phyloP scores from a whole-genome alignment of 2,113 vertebrate genomes.

The Pterocles orientalis region DNA sequence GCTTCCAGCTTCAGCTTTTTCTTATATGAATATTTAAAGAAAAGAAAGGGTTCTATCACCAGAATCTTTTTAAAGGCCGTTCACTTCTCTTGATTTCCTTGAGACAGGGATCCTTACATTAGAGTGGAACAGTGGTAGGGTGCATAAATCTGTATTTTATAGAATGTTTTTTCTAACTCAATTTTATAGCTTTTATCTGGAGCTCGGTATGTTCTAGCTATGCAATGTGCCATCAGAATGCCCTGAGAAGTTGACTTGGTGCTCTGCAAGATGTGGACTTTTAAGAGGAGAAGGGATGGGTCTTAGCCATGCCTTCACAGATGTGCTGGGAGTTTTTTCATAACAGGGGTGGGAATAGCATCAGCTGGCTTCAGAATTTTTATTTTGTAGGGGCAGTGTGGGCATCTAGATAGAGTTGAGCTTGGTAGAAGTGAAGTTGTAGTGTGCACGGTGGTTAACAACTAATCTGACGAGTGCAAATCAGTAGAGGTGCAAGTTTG shows the following conservation, averaged over 20 bases:
- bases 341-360: neutral
- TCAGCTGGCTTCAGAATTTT: neutral
- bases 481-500: neutral
- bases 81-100: neutral
- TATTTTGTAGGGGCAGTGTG: neutral
- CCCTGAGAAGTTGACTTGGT: neutral
- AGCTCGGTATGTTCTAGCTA: neutral
- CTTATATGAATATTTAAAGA: neutral
- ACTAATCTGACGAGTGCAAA: neutral
- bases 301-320: neutral
- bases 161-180: neutral
- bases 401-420: neutral
- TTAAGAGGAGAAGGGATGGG: neutral
- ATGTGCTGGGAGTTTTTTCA: neutral
- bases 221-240: neutral
- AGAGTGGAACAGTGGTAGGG: neutral
- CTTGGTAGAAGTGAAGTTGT: neutral
- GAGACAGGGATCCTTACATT: neutral
- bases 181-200: neutral
- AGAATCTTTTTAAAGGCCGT: neutral
- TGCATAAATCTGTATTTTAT: neutral
- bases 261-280: neutral
- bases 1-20: neutral
- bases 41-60: neutral
- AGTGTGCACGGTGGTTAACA: fast-evolving